phyloP scores from a whole-genome alignment of 2,113 vertebrate genomes.

The Crotalus viridis region DNA sequence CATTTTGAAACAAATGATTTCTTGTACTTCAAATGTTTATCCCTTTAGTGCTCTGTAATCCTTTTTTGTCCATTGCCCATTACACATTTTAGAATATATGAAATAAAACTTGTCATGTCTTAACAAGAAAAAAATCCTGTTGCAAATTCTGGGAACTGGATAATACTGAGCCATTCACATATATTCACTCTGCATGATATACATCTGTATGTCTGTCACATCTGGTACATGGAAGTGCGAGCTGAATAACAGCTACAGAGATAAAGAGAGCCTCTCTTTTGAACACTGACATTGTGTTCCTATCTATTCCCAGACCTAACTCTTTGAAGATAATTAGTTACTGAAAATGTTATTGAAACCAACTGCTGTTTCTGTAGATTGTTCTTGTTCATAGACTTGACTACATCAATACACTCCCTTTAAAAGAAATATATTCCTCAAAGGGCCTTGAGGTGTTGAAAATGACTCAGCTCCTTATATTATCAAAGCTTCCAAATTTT shows the following conservation, averaged over 20 bases:
- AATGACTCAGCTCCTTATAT: not conserved
- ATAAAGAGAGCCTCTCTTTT: not conserved
- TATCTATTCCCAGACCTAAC: not conserved
- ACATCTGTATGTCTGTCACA: not conserved
- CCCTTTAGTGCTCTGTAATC: not conserved
- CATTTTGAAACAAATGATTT: not conserved
- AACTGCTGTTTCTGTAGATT: slow-evolving; percentile 4
- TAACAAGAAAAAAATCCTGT: not conserved
- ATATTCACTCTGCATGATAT: not conserved
- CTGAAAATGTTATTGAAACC: slow-evolving; percentile 16
- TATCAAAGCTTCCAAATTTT: slow-evolving; percentile 22
- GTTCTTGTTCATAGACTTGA: slow-evolving; percentile 9
- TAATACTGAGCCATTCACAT: not conserved
- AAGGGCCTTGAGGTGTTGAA: slow-evolving; percentile 16
- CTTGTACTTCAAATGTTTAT: not conserved
- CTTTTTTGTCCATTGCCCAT: not conserved
- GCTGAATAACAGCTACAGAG: not conserved
- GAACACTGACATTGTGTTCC: not conserved
- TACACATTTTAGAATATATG: not conserved
- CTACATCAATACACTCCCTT: slow-evolving; percentile 5
- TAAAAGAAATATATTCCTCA: not conserved
- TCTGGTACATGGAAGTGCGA: rapidly evolving
- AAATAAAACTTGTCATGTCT: not conserved
- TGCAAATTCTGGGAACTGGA: not conserved
- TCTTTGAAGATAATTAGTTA: slow-evolving; percentile 25